Evolutionary conservation across 2,888 invertebrate species (phyloP).

Genomic region (Eueremaeus valkanovi): DNA sequence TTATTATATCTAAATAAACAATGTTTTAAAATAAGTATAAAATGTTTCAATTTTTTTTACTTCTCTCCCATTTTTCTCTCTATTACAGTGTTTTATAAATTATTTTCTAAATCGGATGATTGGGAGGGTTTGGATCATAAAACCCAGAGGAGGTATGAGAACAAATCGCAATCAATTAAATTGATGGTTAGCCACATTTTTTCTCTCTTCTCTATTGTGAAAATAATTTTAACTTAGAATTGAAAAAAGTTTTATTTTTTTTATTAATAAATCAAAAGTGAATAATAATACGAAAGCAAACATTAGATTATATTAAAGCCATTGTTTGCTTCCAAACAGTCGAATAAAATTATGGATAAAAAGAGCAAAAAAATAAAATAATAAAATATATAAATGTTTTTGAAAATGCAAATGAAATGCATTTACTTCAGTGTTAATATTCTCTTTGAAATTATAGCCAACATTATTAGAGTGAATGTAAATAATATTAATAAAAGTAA

Average conservation of each 20-base stretch:
- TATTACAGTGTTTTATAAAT: too few species aligned
- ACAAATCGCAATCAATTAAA: constrained; percentile 31
- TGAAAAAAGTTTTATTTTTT: not conserved
- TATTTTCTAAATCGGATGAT: not conserved
- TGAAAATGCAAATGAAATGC: too few species aligned
- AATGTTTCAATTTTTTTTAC: too few species aligned
- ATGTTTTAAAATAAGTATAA: too few species aligned
- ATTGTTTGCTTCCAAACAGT: not conserved
- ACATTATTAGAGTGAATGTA: not conserved
- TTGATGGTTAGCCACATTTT: constrained; percentile 14
- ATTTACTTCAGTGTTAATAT: not conserved
- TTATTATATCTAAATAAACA: too few species aligned
- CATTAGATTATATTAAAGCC: not conserved
- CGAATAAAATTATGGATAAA: too few species aligned
- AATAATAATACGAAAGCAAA: not conserved
- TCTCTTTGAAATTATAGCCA: not conserved
- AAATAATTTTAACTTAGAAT: too few species aligned
- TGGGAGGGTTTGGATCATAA: not conserved
- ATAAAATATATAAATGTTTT: too few species aligned
- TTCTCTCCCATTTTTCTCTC: too few species aligned
- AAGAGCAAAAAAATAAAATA: too few species aligned
- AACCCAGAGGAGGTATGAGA: not conserved
- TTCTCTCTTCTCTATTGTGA: not conserved
- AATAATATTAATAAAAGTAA: not conserved
- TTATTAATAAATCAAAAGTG: constrained; percentile 7